These are phyloP conservation scores for Amphipoea lucens DNA, from an alignment of 2,888 invertebrate genomes.

Conservation along the genomic window DNA sequence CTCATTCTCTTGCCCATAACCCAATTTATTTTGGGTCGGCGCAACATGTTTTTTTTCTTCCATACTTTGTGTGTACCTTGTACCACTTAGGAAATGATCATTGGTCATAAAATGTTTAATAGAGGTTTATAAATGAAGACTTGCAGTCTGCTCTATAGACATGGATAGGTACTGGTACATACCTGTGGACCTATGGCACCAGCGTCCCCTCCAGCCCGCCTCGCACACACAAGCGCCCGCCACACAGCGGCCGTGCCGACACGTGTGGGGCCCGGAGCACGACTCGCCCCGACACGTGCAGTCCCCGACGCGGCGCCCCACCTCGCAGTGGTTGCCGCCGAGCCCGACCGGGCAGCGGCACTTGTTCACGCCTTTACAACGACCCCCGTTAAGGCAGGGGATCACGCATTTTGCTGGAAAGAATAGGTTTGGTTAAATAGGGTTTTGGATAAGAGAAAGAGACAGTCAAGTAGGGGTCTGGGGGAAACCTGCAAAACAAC, in stretches of 20 bases:
- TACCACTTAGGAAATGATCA: no score
- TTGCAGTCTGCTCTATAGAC: not conserved
- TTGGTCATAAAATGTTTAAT: not conserved
- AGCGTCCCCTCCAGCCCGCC: constrained; percentile 95
- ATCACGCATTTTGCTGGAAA: constrained; percentile 95
- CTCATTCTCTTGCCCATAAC: not conserved
- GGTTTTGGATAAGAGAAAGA: not conserved
- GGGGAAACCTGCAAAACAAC: not conserved
- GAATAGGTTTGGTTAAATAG: not conserved
- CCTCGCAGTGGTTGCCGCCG: constrained; percentile 97
- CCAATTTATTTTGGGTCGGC: not conserved
- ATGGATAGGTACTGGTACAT: not conserved
- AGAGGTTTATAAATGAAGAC: not conserved
- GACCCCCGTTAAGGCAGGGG: constrained; percentile 97
- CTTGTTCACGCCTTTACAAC: constrained; percentile 96
- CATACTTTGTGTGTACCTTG: not conserved
- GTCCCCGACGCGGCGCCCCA: constrained; percentile 93
- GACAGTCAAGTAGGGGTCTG: not conserved
- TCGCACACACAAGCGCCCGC: constrained; percentile 94
- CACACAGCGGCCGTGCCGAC: constrained; percentile 94
- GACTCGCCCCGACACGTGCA: constrained; percentile 93
- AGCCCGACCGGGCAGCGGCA: constrained; percentile 96
- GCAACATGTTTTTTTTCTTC: not conserved
- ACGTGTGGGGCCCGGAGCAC: constrained; percentile 93
- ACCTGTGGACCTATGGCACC: constrained; percentile 94